These are phyloP conservation scores for Dolichopus griseipennis DNA, from an alignment of 2,888 invertebrate genomes.

Conservation along the genomic window DNA sequence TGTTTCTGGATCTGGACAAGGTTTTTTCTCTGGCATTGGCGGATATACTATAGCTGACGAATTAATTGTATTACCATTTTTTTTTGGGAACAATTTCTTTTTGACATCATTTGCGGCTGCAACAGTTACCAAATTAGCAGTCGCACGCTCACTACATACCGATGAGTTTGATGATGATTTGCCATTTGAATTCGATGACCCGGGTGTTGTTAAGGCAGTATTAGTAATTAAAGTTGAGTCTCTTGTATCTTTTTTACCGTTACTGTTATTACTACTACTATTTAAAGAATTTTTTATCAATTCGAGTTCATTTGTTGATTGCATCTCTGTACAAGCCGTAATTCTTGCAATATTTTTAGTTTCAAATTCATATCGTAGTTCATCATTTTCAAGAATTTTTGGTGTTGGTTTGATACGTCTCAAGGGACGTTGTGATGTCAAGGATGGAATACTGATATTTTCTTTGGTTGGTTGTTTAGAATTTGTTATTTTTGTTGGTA, in stretches of 20 bases:
- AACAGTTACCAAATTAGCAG: neutral
- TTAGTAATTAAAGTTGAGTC: neutral
- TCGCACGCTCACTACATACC: neutral
- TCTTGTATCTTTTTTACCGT: slow-evolving; percentile 9
- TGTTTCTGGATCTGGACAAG: slow-evolving; percentile 36
- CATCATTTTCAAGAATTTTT: slow-evolving; percentile 58
- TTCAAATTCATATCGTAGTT: slow-evolving; percentile 50
- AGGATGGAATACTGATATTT: slow-evolving; percentile 28
- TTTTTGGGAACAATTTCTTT: slow-evolving; percentile 33
- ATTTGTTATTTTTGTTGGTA: slow-evolving; percentile 29
- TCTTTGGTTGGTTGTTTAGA: slow-evolving; percentile 63
- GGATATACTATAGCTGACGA: slow-evolving; percentile 23
- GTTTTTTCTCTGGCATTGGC: slow-evolving; percentile 25
- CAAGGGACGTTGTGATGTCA: slow-evolving; percentile 42
- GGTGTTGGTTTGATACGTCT: slow-evolving; percentile 58
- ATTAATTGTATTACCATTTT: slow-evolving; percentile 23
- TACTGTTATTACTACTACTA: slow-evolving; percentile 22
- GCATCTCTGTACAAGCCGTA: slow-evolving; percentile 31
- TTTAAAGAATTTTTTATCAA: neutral
- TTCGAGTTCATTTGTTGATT: slow-evolving; percentile 13
- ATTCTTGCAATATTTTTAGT: slow-evolving; percentile 50
- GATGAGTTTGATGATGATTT: neutral
- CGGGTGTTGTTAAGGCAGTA: slow-evolving; percentile 9
- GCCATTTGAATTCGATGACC: neutral
- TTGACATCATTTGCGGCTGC: slow-evolving; percentile 30